Evolutionary conservation across 2,888 invertebrate genomes (phyloP).

Genomic region (Hypomecis atomaria): DNA sequence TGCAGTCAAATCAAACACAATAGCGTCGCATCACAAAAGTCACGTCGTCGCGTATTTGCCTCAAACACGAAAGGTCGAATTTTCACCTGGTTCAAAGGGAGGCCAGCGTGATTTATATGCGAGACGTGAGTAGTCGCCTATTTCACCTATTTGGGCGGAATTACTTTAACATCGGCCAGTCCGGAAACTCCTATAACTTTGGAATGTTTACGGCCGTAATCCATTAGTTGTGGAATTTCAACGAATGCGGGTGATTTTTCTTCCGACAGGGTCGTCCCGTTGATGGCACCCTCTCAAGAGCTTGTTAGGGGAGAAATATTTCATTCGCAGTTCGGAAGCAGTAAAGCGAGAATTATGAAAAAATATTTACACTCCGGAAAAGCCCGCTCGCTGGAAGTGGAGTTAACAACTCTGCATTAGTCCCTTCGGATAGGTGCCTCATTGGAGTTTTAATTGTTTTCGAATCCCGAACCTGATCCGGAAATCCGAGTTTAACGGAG

Average conservation of each 20-base stretch:
- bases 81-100: slow-evolving; percentile 29
- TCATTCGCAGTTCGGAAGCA: slow-evolving; percentile 10
- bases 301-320: slow-evolving; percentile 17
- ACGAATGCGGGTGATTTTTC: slow-evolving; percentile 23
- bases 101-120: slow-evolving; percentile 28
- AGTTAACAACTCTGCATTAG: slow-evolving; percentile 4
- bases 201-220: slow-evolving; percentile 27
- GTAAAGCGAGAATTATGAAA: slow-evolving; percentile 6
- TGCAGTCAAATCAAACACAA: slow-evolving; percentile 7
- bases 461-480: not conserved
- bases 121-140: slow-evolving; percentile 21
- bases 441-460: slow-evolving; percentile 15
- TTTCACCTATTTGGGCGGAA: slow-evolving; percentile 25
- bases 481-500: slow-evolving; percentile 1
- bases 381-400: not conserved
- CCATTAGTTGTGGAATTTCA: slow-evolving; percentile 27
- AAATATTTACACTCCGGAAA: slow-evolving; percentile 9
- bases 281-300: slow-evolving; percentile 17
- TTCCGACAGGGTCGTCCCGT: slow-evolving; percentile 12
- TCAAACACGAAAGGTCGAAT: slow-evolving; percentile 18
- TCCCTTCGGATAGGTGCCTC: slow-evolving; percentile 1
- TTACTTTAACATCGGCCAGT: slow-evolving; percentile 23
- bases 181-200: slow-evolving; percentile 26
- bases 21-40: slow-evolving; percentile 7
- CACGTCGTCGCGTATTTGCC: slow-evolving; percentile 22